Evolutionary conservation across 2,797 vertebrate genomes (phyloP).

Genomic region (Arrhamphus sclerolepis): DNA sequence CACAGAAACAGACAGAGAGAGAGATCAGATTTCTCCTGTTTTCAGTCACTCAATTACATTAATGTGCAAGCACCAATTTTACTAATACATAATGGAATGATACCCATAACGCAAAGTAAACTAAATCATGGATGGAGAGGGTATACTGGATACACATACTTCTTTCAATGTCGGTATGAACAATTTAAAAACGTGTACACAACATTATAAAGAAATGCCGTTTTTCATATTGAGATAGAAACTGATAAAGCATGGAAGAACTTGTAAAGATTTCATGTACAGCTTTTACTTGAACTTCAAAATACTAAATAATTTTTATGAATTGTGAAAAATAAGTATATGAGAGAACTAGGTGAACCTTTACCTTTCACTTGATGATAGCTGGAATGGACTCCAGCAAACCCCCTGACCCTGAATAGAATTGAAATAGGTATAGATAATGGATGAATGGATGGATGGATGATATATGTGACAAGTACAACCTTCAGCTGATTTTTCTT

Average conservation of each 20-base stretch:
- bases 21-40: constrained; percentile 86
- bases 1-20: constrained; percentile 54
- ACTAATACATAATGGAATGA: constrained; percentile 79
- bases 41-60: constrained; percentile 91
- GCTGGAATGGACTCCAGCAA: too few species aligned
- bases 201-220: background rate
- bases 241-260: background rate
- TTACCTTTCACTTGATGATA: too few species aligned
- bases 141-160: constrained; percentile 23
- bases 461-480: constrained; percentile 4
- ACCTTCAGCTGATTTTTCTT: constrained; percentile 15
- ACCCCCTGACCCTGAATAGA: too few species aligned
- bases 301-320: background rate
- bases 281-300: too few species aligned
- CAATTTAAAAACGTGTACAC: background rate
- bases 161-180: background rate
- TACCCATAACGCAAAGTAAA: constrained; percentile 73
- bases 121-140: constrained; percentile 56
- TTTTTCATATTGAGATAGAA: constrained; percentile 7
- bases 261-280: too few species aligned
- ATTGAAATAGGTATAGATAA: too few species aligned
- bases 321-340: background rate
- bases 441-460: too few species aligned
- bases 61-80: constrained; percentile 87
- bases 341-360: too few species aligned